Percentiles rank a stretch among this genome's conserved stretches.
phyloP scores from a whole-genome alignment of 2,113 vertebrate species.

The Lota lota region DNA sequence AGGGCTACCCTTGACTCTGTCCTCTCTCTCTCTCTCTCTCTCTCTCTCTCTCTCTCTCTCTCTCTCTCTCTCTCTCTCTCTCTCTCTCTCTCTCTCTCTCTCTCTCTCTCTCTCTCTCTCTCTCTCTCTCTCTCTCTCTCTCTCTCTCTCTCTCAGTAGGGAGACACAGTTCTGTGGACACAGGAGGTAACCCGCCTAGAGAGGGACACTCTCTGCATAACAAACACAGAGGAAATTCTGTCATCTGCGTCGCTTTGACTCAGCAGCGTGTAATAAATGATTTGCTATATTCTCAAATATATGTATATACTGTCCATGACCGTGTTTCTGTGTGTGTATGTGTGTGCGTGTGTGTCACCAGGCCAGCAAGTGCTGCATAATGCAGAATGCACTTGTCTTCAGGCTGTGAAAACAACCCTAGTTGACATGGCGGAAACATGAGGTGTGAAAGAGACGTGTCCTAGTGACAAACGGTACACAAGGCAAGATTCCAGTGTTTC shows the following conservation, averaged over 20 bases:
- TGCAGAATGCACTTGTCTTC: too few species aligned
- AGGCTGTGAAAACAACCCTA: too few species aligned
- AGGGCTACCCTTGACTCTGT: constrained; percentile 21
- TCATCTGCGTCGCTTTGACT: not conserved
- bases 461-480: too few species aligned
- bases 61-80: constrained; percentile 17
- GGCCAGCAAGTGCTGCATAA: not conserved
- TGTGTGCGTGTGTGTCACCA: not conserved
- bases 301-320: not conserved
- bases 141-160: constrained; percentile 19
- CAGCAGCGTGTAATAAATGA: not conserved
- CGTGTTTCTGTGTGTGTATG: not conserved
- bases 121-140: constrained; percentile 13
- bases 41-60: constrained; percentile 9
- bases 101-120: constrained; percentile 22
- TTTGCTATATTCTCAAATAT: not conserved
- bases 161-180: constrained; percentile 57
- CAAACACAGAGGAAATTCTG: constrained; percentile 28
- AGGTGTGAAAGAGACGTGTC: too few species aligned
- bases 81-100: constrained; percentile 21
- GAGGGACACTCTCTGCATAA: constrained; percentile 45
- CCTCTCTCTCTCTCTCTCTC: constrained; percentile 8
- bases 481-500: too few species aligned
- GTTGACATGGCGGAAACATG: too few species aligned
- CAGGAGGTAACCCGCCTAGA: constrained; percentile 49